phyloP scores from a whole-genome alignment of 1,140 invertebrate species.

The Plectrocnemia conspersa region DNA sequence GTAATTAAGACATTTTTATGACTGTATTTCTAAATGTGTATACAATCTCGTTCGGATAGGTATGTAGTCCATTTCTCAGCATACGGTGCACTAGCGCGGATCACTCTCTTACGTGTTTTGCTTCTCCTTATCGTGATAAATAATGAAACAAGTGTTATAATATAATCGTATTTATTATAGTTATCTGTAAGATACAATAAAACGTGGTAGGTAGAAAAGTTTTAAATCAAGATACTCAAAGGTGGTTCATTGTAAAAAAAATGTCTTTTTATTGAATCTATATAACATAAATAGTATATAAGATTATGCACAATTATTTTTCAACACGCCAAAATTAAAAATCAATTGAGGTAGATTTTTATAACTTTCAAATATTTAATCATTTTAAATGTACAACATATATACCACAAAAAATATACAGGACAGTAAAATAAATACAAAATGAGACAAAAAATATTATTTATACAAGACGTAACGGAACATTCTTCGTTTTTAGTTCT shows the following conservation, averaged over 20 bases:
- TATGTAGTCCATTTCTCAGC: too few species aligned
- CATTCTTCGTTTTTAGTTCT: conserved; percentile 32
- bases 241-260: conserved; percentile 10
- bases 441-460: too few species aligned
- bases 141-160: conserved; percentile 23
- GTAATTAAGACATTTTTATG: too few species aligned
- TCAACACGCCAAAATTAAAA: conserved; percentile 25
- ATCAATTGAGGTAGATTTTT: conserved; percentile 35
- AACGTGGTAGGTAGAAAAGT: conserved; percentile 35
- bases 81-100: too few species aligned
- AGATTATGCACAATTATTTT: conserved; percentile 24
- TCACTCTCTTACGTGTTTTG: too few species aligned
- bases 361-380: too few species aligned
- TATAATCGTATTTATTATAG: conserved; percentile 36
- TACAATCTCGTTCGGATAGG: too few species aligned
- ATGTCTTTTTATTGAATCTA: conserved; percentile 18
- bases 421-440: conserved; percentile 3
- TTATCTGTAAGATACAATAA: conserved; percentile 35
- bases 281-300: conserved; percentile 18
- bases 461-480: too few species aligned
- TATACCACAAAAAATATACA: conserved; percentile 2
- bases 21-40: too few species aligned
- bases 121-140: too few species aligned
- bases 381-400: too few species aligned
- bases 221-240: conserved; percentile 33